Evolutionary conservation across 1,140 invertebrate genomes (phyloP).

Genomic region (Sinonovacula constricta): DNA sequence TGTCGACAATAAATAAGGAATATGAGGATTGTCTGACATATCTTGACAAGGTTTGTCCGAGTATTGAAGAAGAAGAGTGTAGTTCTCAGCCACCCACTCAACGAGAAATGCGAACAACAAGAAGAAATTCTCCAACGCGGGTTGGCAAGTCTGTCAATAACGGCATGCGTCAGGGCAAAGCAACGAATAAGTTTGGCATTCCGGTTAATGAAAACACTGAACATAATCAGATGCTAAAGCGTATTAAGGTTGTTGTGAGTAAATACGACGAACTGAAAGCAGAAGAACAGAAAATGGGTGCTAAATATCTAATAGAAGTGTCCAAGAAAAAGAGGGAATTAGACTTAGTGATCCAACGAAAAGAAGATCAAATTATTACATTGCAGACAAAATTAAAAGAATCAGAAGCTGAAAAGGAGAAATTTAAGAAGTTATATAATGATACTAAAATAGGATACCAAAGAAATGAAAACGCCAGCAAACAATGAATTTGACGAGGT

Average conservation of each 20-base stretch:
- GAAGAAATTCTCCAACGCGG: conserved; percentile 35
- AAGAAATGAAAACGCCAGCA: conserved; percentile 20
- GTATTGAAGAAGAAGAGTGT: not conserved
- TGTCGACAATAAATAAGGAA: conserved; percentile 37
- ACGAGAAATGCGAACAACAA: not conserved
- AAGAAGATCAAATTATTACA: conserved; percentile 39
- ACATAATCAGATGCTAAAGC: conserved; percentile 37
- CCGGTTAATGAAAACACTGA: conserved; percentile 20
- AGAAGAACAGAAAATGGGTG: conserved; percentile 31
- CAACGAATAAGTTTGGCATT: no score
- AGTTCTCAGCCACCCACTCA: not conserved
- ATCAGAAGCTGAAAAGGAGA: conserved; percentile 42
- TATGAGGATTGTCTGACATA: conserved; percentile 37
- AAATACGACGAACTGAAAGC: conserved; percentile 45
- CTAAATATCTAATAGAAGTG: conserved; percentile 30
- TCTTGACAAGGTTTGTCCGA: conserved; percentile 23
- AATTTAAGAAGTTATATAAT: conserved; percentile 50
- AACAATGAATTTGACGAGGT: not conserved
- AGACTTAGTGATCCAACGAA: conserved; percentile 33
- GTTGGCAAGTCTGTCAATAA: no score
- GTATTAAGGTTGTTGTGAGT: conserved; percentile 13
- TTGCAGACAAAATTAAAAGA: conserved; percentile 46
- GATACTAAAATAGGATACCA: conserved; percentile 50
- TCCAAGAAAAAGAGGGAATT: conserved; percentile 43
- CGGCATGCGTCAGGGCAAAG: not conserved